Percentiles rank a stretch among this genome's conserved stretches.
These are phyloP conservation scores for Lophotis ruficrista DNA, from an alignment of 2,113 vertebrate species.

Conservation along the genomic window DNA sequence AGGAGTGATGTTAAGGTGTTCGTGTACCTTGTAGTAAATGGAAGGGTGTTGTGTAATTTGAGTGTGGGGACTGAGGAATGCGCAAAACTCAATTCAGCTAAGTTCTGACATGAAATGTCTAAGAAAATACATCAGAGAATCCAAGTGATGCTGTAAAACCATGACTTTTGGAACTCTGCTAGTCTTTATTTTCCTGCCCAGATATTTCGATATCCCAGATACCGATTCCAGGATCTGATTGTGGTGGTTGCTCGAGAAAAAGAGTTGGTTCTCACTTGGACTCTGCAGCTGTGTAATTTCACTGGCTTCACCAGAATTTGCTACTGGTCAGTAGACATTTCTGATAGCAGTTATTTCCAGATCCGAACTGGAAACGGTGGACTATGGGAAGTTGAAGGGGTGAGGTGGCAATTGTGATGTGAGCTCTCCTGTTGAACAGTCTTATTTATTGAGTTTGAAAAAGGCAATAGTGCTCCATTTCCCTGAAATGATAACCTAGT, in stretches of 20 bases:
- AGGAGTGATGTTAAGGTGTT: background rate
- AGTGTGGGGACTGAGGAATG: background rate
- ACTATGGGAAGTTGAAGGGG: background rate
- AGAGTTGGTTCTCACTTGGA: background rate
- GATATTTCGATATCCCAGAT: background rate
- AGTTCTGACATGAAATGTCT: background rate
- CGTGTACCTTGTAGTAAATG: background rate
- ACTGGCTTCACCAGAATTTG: background rate
- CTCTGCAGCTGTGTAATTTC: background rate
- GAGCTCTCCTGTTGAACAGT: background rate
- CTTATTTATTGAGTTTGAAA: background rate
- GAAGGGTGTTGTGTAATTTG: fast-evolving
- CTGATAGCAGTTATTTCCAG: background rate
- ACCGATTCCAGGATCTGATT: background rate
- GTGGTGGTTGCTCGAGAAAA: background rate
- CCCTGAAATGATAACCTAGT: background rate
- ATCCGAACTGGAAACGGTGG: background rate
- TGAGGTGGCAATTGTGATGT: background rate
- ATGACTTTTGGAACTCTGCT: background rate
- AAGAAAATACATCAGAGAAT: background rate
- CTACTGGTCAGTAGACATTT: background rate
- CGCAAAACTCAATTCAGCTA: background rate
- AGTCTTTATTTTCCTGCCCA: background rate
- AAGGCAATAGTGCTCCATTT: background rate
- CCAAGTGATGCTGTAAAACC: background rate